phyloP scores from a whole-genome alignment of 2,797 vertebrate genomes.

The Selene dorsalis region DNA sequence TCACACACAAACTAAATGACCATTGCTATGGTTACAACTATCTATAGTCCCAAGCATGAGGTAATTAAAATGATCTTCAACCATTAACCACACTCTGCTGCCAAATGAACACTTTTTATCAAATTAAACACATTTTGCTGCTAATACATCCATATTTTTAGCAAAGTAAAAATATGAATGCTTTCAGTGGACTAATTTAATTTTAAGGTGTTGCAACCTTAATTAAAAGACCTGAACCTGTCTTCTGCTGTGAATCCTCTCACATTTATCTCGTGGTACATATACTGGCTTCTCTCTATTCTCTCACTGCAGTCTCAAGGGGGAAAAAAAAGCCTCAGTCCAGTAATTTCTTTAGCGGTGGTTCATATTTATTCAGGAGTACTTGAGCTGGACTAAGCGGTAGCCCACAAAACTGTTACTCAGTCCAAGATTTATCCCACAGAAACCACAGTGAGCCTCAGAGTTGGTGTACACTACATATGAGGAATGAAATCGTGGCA shows the following conservation, averaged over 20 bases:
- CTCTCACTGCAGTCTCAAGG: background rate
- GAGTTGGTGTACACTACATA: slow-evolving; percentile 12
- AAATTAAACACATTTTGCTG: background rate
- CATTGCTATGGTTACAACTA: background rate
- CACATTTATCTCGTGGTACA: background rate
- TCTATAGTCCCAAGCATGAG: background rate
- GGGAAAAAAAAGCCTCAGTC: background rate
- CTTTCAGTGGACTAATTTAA: background rate
- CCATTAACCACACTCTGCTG: no score
- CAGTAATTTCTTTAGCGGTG: background rate
- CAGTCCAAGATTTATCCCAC: slow-evolving; percentile 27
- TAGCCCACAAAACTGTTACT: slow-evolving; percentile 23
- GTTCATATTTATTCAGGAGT: slow-evolving; percentile 14
- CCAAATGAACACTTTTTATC: background rate
- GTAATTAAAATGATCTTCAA: background rate
- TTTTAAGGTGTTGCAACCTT: background rate
- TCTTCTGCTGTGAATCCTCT: background rate
- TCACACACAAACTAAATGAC: background rate
- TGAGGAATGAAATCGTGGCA: slow-evolving; percentile 21
- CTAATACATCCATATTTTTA: background rate
- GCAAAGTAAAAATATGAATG: background rate
- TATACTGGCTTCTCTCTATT: background rate
- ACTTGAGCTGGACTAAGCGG: slow-evolving; percentile 6
- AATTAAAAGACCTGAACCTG: background rate
- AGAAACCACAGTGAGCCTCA: slow-evolving; percentile 31